Evolutionary conservation across 2,888 invertebrate species (phyloP).

Genomic region (Agonopterix subpropinquella): DNA sequence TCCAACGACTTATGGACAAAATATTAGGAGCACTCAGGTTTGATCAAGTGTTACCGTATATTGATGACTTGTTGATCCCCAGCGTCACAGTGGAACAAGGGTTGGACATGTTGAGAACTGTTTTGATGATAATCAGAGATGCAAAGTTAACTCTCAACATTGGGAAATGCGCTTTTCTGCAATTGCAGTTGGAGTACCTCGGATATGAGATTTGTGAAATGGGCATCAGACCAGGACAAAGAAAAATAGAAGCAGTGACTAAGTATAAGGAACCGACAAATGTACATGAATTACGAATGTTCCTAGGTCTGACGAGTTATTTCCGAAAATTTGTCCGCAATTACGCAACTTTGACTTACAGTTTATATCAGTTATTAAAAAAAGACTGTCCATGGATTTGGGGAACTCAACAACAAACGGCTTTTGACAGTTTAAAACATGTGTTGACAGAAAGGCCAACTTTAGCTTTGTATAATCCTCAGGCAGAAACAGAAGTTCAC

Average conservation of each 20-base stretch:
- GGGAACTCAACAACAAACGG: not conserved
- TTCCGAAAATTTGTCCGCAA: not conserved
- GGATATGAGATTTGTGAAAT: slow-evolving; percentile 16
- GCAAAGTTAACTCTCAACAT: slow-evolving; percentile 14
- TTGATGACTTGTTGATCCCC: slow-evolving; percentile 11
- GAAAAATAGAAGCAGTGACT: slow-evolving; percentile 17
- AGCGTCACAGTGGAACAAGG: slow-evolving; percentile 2
- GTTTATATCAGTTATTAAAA: not conserved
- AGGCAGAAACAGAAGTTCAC: slow-evolving; percentile 19
- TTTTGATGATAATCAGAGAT: slow-evolving; percentile 9
- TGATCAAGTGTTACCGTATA: slow-evolving; percentile 3
- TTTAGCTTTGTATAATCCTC: slow-evolving; percentile 26
- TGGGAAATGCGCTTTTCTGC: slow-evolving; percentile 16
- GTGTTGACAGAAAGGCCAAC: slow-evolving; percentile 13
- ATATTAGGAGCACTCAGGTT: not conserved
- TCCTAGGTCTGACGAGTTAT: not conserved
- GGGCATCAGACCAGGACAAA: slow-evolving; percentile 14
- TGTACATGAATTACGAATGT: not conserved
- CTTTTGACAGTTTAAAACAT: slow-evolving; percentile 7
- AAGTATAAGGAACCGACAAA: slow-evolving; percentile 9
- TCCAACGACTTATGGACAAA: slow-evolving; percentile 5
- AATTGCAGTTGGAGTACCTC: slow-evolving; percentile 14
- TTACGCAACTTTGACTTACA: not conserved
- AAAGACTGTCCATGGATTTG: not conserved
- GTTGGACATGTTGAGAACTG: slow-evolving; percentile 4